Conservation (phyloP, 1,140 invertebrate genomes). For the Rhizoglyphus robini region DNA sequence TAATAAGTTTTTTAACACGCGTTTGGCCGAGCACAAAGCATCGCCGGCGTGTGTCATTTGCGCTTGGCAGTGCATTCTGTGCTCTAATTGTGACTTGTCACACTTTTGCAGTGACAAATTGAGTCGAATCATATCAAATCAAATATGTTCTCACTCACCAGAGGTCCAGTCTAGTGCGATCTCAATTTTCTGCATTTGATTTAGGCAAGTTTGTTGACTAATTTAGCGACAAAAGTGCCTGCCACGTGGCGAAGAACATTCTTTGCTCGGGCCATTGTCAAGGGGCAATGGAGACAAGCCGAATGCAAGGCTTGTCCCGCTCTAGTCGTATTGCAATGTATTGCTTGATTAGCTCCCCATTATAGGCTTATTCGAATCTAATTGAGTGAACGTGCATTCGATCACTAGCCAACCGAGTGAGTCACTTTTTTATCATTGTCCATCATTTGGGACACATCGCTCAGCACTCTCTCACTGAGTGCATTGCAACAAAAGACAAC, state of each 20-base stretch:
- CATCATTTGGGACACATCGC: background rate
- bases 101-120: slow-evolving; percentile 3
- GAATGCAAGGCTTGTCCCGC: no score
- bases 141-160: slow-evolving; percentile 1
- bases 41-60: background rate
- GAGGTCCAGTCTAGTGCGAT: background rate
- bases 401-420: no score
- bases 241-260: background rate
- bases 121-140: background rate
- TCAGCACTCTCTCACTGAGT: background rate
- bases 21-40: background rate
- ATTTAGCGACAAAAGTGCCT: background rate
- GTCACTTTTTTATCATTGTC: background rate
- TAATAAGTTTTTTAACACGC: slow-evolving; percentile 17
- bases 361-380: slow-evolving; percentile 14
- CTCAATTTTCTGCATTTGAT: background rate
- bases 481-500: background rate
- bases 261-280: background rate
- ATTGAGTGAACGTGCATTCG: background rate
- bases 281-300: no score
- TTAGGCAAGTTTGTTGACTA: background rate
- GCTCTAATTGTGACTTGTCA: background rate
- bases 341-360: slow-evolving; percentile 5
- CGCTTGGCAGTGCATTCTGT: background rate
- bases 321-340: background rate